Base-by-base conservation (phyloP, 1,140 invertebrate species). In the Venustaconcha ellipsiformis region DNA sequence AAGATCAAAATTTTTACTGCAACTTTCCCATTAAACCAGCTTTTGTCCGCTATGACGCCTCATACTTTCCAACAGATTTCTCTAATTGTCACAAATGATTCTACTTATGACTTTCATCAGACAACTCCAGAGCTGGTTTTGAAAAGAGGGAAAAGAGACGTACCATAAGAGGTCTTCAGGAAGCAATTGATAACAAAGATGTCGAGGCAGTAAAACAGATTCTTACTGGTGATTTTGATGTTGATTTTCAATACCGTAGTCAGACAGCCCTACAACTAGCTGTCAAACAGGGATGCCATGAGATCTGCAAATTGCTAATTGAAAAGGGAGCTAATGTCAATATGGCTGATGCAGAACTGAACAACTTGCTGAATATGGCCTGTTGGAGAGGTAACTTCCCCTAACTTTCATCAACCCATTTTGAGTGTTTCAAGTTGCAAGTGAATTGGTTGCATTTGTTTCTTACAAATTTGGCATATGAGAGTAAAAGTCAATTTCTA, bases 221-320 rank as follows among this genome's bases (percentile, higher is more conserved):
- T 55, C 67, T 87, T 1, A 30, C 70, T 56, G 75, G 79, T 48
- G 82, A 83, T 55, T 84, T 89, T 82, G 88, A 89, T 82, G 85
- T 90, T n/a, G 85, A 90, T 77, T 88, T 88, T 70, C 85, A 87
- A 65, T 90, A 88, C 73, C 79, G 83, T 20, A 82, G 87, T 58
- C 83, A 88, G 59, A 89, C 85, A 26, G 83, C 87, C 11, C 70
- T 89, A 30, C 86, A 90, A 76, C 69, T 88, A 18, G 87, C 89
- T 26, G 87, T 89, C 11, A 78, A 78, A 57, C 78, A 83, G 57
- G 87, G 86, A 48, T 77, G 76, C 37, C 67, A 73, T 63, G 85
- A 88, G 14, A 87, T 89, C 12, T 88, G 87, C 79, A 23, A 75
- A n/a, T 64, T 84, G 14, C 78, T 89, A 0, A 83, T 89, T 37